Evolutionary conservation across 1,140 invertebrate species (phyloP), one percentile per base, ranked within the genome.

Genomic region (Cotesia glomerata): DNA sequence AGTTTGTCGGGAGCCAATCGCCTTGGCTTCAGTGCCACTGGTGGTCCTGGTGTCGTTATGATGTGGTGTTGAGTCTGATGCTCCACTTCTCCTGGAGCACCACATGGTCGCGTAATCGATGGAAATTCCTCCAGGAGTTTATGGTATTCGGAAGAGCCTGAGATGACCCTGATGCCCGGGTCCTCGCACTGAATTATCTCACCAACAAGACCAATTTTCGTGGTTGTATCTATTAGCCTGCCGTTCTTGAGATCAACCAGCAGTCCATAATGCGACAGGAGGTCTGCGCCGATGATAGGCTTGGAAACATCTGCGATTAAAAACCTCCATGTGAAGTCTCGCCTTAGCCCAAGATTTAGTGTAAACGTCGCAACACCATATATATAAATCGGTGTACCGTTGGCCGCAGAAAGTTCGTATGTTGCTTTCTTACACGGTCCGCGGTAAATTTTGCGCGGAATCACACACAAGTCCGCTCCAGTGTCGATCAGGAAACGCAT

Each of bases 261-360:
- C 13, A 87, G 64, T 1, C 77, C 73, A 72, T 77, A 82, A 68
- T 82, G 59, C 0, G 39, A 18, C 7, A 88, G 70, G 45, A 88
- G 85, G 75, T 89, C 85, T 0, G 83, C 81, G 5, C 86, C 85
- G 4, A 88, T 80, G 11, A 85, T 86, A 2, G 84, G 81, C 26
- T 72, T 75, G 0, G 74, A 59, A 4, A 88, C 79, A 61, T 87
- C 82, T 1, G 86, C 86, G 0, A 88, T 69, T 3, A 81, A 78
- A 66, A 88, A 88, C 1, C 61, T 70, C 86, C 86, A 88, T 9
- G n/a, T 34, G 49, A 85, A 82, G 4, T 70, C 69, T 36, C 84
- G 75, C 1, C 73, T 63, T 0, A 80, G 70, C 0, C 74, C 75
- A 9, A 80, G 69, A 54, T 77, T 64, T 2, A 87, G 64, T 4